Evolutionary conservation across 2,113 vertebrate genomes (phyloP), one percentile per base, ranked within the genome.

Genomic region (Rhinopomastus cyanomelas): DNA sequence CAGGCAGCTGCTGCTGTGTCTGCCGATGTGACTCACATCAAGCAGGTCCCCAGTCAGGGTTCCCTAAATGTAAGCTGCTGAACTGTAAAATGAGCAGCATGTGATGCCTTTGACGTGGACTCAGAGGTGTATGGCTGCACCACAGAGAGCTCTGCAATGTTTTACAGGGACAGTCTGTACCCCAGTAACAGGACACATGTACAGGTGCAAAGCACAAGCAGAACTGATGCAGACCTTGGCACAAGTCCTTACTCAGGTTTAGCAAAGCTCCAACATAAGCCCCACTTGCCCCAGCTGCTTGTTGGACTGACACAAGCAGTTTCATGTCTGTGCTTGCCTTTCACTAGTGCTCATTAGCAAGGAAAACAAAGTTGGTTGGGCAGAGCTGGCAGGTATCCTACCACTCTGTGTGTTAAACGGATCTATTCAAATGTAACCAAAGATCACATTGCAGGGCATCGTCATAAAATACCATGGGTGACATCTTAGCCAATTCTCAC

Each of bases 81-180:
- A 44, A 16, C 16, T 18, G 80, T 30, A 66, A 37, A 69, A 51
- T 1, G 3, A 23, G 59, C 3, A 1, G 52, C 46, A 29, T 2
- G 0, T 11, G 30, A 7, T 1, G 1, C 23, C 14, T 22, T 51
- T 1, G 4, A 13, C 0, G 0, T 3, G 53, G 59, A 34, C n/a
- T 27, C 3, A 1, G 67, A 7, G 44, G 9, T 4, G 18, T 6
- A 27, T 4, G 8, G 27, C 37, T 7, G 39, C 32, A 57, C 34
- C 9, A 19, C 0, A 36, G 64, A 23, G 9, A 5, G 71, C 18
- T 56, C 81, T 13, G 37, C 3, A 1, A 5, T 3, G 26, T 16
- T 66, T 36, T 23, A 4, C 57, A 5, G 48, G 64, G 48, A 42
- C 26, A 6, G 29, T 13, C 5, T 39, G 39, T 65, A 1, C 78